Conservation (phyloP, 2,888 invertebrate genomes). For the Erannis defoliaria region DNA sequence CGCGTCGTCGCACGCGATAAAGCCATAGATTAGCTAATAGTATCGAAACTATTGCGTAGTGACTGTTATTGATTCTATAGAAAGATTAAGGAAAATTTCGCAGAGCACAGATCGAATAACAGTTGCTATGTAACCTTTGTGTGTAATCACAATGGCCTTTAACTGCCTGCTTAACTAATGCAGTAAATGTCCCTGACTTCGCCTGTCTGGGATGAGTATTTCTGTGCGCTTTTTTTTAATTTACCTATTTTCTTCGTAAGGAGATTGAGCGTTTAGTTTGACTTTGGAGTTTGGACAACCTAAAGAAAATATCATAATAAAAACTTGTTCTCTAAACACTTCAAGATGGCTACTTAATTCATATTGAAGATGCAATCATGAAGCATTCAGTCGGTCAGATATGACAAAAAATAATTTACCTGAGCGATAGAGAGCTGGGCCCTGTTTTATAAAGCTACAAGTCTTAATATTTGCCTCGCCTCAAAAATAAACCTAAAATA, state of each 20-base stretch:
- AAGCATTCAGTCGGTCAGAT: too few species aligned
- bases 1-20: constrained; percentile 5
- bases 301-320: too few species aligned
- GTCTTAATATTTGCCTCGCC: too few species aligned
- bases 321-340: too few species aligned
- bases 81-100: constrained; percentile 24
- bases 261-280: too few species aligned
- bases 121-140: background rate
- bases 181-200: background rate
- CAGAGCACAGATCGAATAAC: background rate
- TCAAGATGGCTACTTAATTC: too few species aligned
- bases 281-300: too few species aligned
- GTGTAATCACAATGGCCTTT: background rate
- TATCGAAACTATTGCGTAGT: background rate
- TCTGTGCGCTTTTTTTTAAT: background rate
- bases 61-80: constrained; percentile 1
- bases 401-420: too few species aligned
- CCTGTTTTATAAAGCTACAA: too few species aligned
- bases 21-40: background rate
- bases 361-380: too few species aligned
- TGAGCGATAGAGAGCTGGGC: too few species aligned
- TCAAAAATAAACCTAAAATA: too few species aligned
- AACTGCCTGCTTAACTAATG: background rate
- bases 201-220: background rate
- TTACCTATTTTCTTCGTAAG: background rate